Evolutionary conservation across 2,797 vertebrate species (phyloP).

Genomic region (Synaphobranchus kaupii): DNA sequence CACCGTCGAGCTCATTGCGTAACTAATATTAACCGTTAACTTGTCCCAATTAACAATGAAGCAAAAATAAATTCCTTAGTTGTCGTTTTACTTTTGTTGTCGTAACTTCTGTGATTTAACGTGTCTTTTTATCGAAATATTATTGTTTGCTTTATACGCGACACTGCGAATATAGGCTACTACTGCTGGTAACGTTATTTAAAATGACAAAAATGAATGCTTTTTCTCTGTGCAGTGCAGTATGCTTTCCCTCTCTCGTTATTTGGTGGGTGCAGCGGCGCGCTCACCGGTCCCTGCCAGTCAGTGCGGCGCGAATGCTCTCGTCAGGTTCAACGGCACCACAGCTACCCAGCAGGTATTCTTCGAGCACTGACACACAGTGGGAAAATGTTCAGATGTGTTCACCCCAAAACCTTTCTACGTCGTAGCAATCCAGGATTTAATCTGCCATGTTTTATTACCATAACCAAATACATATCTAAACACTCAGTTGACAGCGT

Average conservation of each 20-base stretch:
- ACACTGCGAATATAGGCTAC: no score
- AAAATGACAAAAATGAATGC: neutral
- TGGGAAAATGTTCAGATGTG: neutral
- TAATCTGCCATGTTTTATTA: neutral
- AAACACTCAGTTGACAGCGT: neutral
- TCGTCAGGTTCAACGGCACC: constrained; percentile 72
- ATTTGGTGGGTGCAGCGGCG: constrained; percentile 56
- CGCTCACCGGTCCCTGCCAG: constrained; percentile 57
- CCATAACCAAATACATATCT: neutral
- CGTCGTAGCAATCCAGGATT: neutral
- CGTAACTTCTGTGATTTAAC: neutral
- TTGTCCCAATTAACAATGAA: no score
- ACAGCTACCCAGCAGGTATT: constrained; percentile 65
- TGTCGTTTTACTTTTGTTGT: no score
- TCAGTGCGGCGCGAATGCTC: constrained; percentile 53
- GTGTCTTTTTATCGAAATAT: no score
- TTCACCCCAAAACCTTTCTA: neutral
- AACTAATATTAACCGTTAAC: no score
- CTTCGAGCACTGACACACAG: constrained; percentile 15
- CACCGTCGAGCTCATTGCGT: no score
- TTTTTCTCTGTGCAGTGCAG: constrained; percentile 41
- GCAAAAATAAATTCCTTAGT: no score
- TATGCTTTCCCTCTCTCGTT: constrained; percentile 72
- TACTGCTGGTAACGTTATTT: neutral
- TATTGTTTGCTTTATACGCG: no score